These are phyloP conservation scores for Stercorarius parasiticus DNA, from an alignment of 2,113 vertebrate genomes.

Conservation along the genomic window DNA sequence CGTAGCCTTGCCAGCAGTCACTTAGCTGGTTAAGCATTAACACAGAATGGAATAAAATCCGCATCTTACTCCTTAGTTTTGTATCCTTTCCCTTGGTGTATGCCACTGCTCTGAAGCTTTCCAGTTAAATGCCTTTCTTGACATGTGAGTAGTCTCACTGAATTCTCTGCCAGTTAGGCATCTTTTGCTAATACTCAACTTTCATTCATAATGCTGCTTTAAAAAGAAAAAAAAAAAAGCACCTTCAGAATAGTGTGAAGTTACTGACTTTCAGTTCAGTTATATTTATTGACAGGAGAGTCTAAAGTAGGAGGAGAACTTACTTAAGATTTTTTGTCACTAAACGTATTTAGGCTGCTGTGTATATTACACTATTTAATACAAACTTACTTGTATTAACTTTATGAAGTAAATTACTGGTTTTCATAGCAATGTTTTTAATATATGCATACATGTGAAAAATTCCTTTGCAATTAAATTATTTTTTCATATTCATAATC, in stretches of 20 bases:
- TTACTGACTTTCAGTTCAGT: not conserved
- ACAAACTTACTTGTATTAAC: not conserved
- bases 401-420: not conserved
- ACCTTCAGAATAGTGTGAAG: not conserved
- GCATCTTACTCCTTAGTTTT: not conserved
- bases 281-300: not conserved
- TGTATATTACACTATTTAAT: not conserved
- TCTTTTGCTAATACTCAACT: not conserved
- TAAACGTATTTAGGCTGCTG: not conserved
- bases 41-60: not conserved
- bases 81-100: not conserved
- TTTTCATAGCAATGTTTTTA: not conserved
- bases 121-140: not conserved
- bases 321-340: not conserved
- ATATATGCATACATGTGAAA: not conserved
- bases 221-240: not conserved
- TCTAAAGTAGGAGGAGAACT: not conserved
- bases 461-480: not conserved
- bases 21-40: not conserved
- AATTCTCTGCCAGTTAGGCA: not conserved
- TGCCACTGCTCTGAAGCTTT: not conserved
- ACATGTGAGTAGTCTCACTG: not conserved
- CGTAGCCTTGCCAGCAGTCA: not conserved
- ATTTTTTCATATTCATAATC: not conserved
- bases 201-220: not conserved